Conservation (phyloP, 2,888 invertebrate species). For the Kuschelorhynchus macadamiae region DNA sequence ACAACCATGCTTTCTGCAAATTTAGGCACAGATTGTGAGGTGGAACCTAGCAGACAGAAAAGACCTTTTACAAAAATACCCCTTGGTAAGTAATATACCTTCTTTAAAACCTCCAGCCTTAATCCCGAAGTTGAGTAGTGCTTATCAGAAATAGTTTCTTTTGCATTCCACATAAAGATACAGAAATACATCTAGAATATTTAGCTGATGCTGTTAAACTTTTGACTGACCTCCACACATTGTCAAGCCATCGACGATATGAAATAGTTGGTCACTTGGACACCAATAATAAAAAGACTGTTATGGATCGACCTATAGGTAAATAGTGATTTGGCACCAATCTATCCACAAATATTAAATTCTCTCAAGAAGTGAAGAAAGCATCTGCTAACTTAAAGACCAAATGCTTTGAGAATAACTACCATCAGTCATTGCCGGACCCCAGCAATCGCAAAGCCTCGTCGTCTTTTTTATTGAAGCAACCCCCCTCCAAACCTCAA, state of each 20-base stretch:
- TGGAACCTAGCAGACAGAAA: not conserved
- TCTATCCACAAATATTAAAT: no score
- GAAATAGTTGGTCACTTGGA: not conserved
- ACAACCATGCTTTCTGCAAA: no score
- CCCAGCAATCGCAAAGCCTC: no score
- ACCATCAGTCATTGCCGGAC: no score
- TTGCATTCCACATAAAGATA: not conserved
- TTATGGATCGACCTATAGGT: slow-evolving; percentile 15
- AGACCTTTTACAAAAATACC: slow-evolving; percentile 2
- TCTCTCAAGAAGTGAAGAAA: no score
- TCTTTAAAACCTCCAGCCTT: not conserved
- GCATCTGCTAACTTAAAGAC: no score
- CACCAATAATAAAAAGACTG: not conserved
- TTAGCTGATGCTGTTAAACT: slow-evolving; percentile 11
- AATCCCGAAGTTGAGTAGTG: not conserved
- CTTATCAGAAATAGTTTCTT: not conserved
- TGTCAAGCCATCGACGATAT: slow-evolving; percentile 5
- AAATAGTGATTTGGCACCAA: not conserved
- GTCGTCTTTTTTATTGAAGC: no score
- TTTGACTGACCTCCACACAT: not conserved
- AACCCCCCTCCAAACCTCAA: no score
- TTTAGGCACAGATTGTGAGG: no score
- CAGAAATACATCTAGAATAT: not conserved
- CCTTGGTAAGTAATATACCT: not conserved
- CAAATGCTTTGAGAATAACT: no score